Base-by-base conservation (phyloP, 2,888 invertebrate genomes). In the Synanthedon tipuliformis region DNA sequence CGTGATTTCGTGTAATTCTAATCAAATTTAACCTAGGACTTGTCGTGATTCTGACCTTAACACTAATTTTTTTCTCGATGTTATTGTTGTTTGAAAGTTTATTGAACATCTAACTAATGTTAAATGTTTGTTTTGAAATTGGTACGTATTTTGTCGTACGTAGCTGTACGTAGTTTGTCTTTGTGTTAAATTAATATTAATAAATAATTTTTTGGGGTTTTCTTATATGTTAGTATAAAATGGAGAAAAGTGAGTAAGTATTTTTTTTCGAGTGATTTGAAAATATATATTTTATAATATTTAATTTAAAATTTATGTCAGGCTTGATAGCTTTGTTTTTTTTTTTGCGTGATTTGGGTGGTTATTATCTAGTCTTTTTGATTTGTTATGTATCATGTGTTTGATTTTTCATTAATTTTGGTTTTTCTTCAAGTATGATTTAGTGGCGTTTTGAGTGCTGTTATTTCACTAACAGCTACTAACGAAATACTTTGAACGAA, bases 381-480 rank as follows among this genome's bases (percentile, higher is more conserved):
- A 34, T 34, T 34, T 34, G 7, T 34, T 34, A 34, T 34, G 34
- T 34, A 8, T 23, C 4, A 34, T 18, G 50, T 50, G 7, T 59
- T 54, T 59, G 52, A 56, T 55, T 58, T 60, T 56, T 49, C 64
- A 62, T 61, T 66, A 61, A 64, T 63, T 59, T 57, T 62, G 54
- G 54, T 48, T 56, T 52, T 13, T 64, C 57, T 34, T 34, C 34
- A 34, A 34, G 34, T 34, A 34, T 8, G 34, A 34, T 13, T 64
- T 68, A 63, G 63, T 40, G 18, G 49, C 54, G 15, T 66, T 72
- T 72, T 77, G 82, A 75, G 81, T 86, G 84, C 82, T 87, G 85
- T 86, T 86, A 83, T 77, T 69, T 68, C 70, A 85, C 84, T 88
- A 87, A 86, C 86, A 81, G 85, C 83, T 88, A 88, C 88, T 88